Percentiles rank a stretch among this genome's conserved stretches.
Conservation (phyloP, 2,888 invertebrate species). For the Eupithecia centaureata region DNA sequence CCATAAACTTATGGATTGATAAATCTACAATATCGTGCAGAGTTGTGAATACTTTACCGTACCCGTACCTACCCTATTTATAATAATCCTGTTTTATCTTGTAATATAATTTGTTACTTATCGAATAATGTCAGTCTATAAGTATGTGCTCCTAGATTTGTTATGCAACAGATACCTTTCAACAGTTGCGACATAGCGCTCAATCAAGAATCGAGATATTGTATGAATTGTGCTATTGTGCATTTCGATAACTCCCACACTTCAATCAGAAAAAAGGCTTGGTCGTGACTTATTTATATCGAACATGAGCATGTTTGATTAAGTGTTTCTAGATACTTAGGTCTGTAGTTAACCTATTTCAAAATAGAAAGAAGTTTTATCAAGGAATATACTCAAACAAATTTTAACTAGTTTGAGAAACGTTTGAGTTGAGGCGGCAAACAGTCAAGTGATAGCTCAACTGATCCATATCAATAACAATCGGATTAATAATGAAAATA, state of each 20-base stretch:
- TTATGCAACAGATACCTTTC: constrained; percentile 15
- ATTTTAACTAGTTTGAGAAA: no score
- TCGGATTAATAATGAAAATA: no score
- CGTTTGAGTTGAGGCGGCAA: no score
- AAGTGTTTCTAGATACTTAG: not conserved
- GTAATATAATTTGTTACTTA: not conserved
- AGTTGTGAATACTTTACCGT: not conserved
- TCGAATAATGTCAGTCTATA: not conserved
- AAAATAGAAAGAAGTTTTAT: no score
- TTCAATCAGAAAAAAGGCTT: constrained; percentile 23
- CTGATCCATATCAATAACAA: no score
- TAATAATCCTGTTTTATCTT: not conserved
- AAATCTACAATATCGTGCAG: not conserved
- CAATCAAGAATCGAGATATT: constrained; percentile 40
- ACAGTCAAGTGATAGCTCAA: no score
- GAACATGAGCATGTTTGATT: constrained; percentile 1
- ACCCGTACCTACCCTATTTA: no score
- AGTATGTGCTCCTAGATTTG: constrained; percentile 1
- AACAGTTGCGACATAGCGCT: constrained; percentile 24
- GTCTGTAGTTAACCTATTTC: no score
- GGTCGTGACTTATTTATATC: constrained; percentile 12
- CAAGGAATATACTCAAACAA: no score
- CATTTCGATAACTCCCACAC: constrained; percentile 42
- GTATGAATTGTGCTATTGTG: constrained; percentile 35
- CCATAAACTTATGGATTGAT: not conserved